Conservation (phyloP, 2,888 invertebrate species). For the Dromius quadrimaculatus region DNA sequence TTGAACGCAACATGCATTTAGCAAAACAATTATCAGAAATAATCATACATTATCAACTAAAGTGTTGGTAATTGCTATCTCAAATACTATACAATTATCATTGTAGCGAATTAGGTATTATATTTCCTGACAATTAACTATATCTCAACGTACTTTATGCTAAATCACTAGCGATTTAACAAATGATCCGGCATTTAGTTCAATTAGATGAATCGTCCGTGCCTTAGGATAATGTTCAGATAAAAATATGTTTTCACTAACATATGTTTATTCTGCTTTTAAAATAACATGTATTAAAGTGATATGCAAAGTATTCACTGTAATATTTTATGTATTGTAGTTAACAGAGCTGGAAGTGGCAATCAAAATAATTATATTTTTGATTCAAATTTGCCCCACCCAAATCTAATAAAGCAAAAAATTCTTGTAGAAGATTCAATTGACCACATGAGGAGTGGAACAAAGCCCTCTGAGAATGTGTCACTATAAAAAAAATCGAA, state of each 20-base stretch:
- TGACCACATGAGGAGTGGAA: constrained; percentile 47
- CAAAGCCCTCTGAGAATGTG: constrained; percentile 37
- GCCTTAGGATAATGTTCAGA: constrained; percentile 5
- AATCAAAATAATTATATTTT: too few species aligned
- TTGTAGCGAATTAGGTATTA: constrained; percentile 31
- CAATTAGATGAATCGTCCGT: constrained; percentile 27
- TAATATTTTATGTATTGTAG: too few species aligned
- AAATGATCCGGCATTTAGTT: constrained; percentile 27
- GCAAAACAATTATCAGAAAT: constrained; percentile 8
- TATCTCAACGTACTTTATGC: constrained; percentile 23
- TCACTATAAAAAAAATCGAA: constrained; percentile 42
- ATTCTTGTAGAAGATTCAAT: constrained; percentile 19
- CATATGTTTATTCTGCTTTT: constrained; percentile 11
- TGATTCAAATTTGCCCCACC: too few species aligned
- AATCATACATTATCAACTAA: constrained; percentile 18
- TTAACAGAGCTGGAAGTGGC: too few species aligned
- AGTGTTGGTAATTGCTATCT: constrained; percentile 30
- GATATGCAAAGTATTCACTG: constrained; percentile 28
- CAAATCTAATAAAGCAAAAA: constrained; percentile 34
- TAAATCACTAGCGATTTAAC: constrained; percentile 31
- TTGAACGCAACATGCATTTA: constrained; percentile 15
- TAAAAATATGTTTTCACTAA: constrained; percentile 3
- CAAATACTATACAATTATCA: constrained; percentile 27
- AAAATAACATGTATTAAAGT: constrained; percentile 15
- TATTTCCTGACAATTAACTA: constrained; percentile 34